These are phyloP conservation scores for Sesamia inferens DNA, from an alignment of 2,888 invertebrate genomes.

Conservation along the genomic window DNA sequence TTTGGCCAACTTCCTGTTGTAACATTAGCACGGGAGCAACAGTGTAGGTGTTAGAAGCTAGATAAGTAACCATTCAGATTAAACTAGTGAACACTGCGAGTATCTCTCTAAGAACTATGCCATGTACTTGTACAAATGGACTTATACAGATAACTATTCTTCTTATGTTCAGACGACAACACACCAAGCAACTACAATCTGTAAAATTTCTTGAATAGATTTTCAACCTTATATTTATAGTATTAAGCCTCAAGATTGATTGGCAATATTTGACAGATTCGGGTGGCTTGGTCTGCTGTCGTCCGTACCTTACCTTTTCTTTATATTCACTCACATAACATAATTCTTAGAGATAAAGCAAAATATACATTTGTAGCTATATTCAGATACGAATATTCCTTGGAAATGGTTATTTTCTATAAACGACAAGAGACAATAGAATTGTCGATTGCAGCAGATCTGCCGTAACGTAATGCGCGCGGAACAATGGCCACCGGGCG, in stretches of 20 bases:
- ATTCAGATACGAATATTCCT: conserved; percentile 1
- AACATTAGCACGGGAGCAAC: conserved; percentile 22
- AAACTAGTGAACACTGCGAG: background rate
- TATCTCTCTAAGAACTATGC: too few relatives aligned
- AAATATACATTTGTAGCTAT: background rate
- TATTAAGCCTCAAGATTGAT: too few relatives aligned
- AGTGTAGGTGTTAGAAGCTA: conserved; percentile 26
- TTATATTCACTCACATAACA: background rate
- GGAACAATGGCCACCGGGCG: conserved; percentile 8
- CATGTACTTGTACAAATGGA: too few relatives aligned
- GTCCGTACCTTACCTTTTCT: background rate
- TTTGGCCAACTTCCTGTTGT: conserved; percentile 39
- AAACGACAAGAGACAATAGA: conserved; percentile 31
- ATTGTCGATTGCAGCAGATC: conserved; percentile 32
- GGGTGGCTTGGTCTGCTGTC: too few relatives aligned
- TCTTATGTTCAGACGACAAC: too few relatives aligned
- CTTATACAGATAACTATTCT: background rate
- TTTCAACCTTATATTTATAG: too few relatives aligned
- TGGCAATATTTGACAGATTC: too few relatives aligned
- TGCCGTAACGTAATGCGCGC: conserved; percentile 23
- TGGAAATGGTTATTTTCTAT: conserved; percentile 5
- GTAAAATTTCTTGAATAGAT: too few relatives aligned
- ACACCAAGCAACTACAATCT: too few relatives aligned
- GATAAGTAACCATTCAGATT: background rate
- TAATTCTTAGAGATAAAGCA: background rate